A percentile compares a stretch with the other conserved stretches of the same genome.
These are phyloP conservation scores for Cephonodes hylas DNA, from an alignment of 2,888 invertebrate species.

Conservation along the genomic window DNA sequence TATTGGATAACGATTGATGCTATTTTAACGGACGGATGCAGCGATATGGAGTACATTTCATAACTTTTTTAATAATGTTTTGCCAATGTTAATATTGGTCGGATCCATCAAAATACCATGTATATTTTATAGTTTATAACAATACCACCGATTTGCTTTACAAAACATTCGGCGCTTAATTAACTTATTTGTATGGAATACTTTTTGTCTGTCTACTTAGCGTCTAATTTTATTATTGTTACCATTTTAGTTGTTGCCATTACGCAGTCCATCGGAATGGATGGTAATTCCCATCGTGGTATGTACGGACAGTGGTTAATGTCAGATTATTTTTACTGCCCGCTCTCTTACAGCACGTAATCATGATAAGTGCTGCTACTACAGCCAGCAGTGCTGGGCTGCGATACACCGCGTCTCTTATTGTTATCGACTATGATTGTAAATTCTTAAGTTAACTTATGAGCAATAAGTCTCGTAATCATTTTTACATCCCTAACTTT, in stretches of 20 bases:
- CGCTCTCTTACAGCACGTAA: conserved; percentile 33
- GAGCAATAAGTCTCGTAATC: too few species aligned
- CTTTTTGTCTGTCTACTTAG: neutral
- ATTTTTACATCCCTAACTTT: too few species aligned
- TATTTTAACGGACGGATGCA: too few species aligned
- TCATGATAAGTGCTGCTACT: conserved; percentile 31
- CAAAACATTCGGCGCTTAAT: neutral
- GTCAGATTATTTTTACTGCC: conserved; percentile 38
- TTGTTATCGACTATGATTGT: neutral
- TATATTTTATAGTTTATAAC: neutral
- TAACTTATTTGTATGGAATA: neutral
- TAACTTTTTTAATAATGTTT: too few species aligned
- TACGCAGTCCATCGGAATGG: conserved; percentile 22
- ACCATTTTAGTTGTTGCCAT: conserved; percentile 19
- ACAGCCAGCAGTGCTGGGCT: conserved; percentile 14
- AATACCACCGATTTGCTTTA: neutral
- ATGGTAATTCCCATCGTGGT: conserved; percentile 26
- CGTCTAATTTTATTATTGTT: neutral
- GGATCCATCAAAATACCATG: too few species aligned
- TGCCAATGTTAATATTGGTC: too few species aligned
- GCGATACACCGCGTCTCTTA: neutral
- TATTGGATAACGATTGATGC: too few species aligned
- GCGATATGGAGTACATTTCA: too few species aligned
- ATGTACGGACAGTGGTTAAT: conserved; percentile 33
- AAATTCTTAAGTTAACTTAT: neutral